These are phyloP conservation scores for roundworm (Caenorhabditis elegans) DNA, from an alignment of 1,140 invertebrate species.

Conservation along the genomic window WBcel235 BX284604.4:9486501-9487000, in stretches of 20 bases:
- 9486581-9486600: not conserved
- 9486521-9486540: not conserved
- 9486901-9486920: not conserved
- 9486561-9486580: not conserved
- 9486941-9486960: not conserved
- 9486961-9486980: not conserved
- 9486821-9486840: not conserved
- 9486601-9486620: conserved; percentile 5
- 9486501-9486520: not conserved
- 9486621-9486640: not conserved
- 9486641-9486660: not conserved
- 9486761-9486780: not conserved
- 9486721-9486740: not conserved
- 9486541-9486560: not conserved
- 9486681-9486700: not conserved
- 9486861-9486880: not conserved
- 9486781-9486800: not conserved
- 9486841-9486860: not conserved
- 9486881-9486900: conserved; percentile 1
- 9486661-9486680: not conserved
- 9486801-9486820: not conserved
- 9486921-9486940: not conserved
- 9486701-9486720: not conserved
- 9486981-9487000: not conserved
- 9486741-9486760: not conserved